These are phyloP conservation scores for Acrobasis repandana DNA, from an alignment of 2,888 invertebrate genomes.

Conservation along the genomic window DNA sequence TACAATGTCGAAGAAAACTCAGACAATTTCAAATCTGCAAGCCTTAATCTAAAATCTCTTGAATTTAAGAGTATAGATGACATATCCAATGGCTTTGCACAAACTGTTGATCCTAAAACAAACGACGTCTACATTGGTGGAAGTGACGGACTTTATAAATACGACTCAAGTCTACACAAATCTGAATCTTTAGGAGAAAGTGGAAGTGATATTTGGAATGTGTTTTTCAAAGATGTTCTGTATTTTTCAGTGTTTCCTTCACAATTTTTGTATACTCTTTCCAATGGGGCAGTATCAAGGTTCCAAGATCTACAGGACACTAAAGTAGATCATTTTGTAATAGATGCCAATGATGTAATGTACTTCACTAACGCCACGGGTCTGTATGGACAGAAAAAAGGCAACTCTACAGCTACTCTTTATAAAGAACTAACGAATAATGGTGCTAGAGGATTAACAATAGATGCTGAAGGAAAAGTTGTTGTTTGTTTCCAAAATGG, in stretches of 20 bases:
- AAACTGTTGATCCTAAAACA: slow-evolving; percentile 55
- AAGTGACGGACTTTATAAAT: slow-evolving; percentile 63
- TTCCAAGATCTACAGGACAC: slow-evolving; percentile 64
- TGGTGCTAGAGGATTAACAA: slow-evolving; percentile 54
- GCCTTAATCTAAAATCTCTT: slow-evolving; percentile 56
- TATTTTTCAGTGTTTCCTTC: slow-evolving; percentile 61
- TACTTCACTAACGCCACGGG: slow-evolving; percentile 63
- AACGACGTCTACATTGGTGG: slow-evolving; percentile 63
- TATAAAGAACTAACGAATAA: slow-evolving; percentile 38
- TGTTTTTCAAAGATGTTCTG: slow-evolving; percentile 58
- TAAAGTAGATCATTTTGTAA: slow-evolving; percentile 61
- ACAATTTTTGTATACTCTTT: slow-evolving; percentile 54
- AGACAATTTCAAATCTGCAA: slow-evolving; percentile 52
- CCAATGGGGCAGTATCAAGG: slow-evolving; percentile 46
- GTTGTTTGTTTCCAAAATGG: slow-evolving; percentile 56
- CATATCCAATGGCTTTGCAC: slow-evolving; percentile 59
- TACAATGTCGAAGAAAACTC: slow-evolving; percentile 49
- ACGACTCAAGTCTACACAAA: slow-evolving; percentile 49
- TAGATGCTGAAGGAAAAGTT: slow-evolving; percentile 52
- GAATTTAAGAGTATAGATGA: slow-evolving; percentile 52
- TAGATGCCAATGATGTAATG: slow-evolving; percentile 55
- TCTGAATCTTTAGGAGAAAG: slow-evolving; percentile 48
- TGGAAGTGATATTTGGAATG: slow-evolving; percentile 56
- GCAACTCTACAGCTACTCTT: slow-evolving; percentile 49
- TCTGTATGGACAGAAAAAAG: slow-evolving; percentile 56